Conservation (phyloP, 2,113 vertebrate genomes). For the Vidua chalybeata region DNA sequence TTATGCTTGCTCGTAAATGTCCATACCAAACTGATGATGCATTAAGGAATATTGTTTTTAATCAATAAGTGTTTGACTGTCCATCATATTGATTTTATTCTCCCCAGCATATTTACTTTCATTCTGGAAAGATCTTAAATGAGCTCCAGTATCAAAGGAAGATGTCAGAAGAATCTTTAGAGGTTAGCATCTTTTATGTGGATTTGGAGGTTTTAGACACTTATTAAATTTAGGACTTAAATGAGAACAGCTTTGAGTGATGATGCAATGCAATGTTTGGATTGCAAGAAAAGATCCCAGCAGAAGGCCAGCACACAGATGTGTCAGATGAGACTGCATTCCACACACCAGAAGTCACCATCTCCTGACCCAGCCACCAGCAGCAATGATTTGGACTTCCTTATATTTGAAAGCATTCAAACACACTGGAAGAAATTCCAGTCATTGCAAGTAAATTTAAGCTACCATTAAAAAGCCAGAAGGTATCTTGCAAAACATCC, state of each 20-base stretch:
- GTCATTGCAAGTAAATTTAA: background rate
- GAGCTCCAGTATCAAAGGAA: slow-evolving; percentile 21
- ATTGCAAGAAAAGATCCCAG: slow-evolving; percentile 43
- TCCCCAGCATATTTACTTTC: background rate
- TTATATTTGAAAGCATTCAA: slow-evolving; percentile 25
- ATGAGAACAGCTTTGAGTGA: slow-evolving; percentile 31
- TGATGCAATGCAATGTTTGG: slow-evolving; percentile 30
- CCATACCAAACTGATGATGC: background rate
- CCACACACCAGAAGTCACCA: slow-evolving; percentile 27
- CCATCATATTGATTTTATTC: background rate
- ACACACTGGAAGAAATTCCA: background rate
- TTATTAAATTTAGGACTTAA: slow-evolving; percentile 46
- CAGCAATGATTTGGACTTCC: background rate
- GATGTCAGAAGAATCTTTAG: slow-evolving; percentile 11
- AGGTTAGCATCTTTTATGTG: slow-evolving; percentile 32
- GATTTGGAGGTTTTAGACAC: slow-evolving; percentile 29
- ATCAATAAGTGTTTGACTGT: slow-evolving; percentile 11
- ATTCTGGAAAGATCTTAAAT: background rate
- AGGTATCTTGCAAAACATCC: background rate
- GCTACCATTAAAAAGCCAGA: background rate
- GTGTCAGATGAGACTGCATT: slow-evolving; percentile 46
- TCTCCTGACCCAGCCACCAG: background rate
- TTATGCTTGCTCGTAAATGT: background rate
- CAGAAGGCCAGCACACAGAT: slow-evolving; percentile 43
- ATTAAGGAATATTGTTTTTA: slow-evolving; percentile 7